phyloP scores from a whole-genome alignment of 1,140 invertebrate genomes.

The Portunus trituberculatus region DNA sequence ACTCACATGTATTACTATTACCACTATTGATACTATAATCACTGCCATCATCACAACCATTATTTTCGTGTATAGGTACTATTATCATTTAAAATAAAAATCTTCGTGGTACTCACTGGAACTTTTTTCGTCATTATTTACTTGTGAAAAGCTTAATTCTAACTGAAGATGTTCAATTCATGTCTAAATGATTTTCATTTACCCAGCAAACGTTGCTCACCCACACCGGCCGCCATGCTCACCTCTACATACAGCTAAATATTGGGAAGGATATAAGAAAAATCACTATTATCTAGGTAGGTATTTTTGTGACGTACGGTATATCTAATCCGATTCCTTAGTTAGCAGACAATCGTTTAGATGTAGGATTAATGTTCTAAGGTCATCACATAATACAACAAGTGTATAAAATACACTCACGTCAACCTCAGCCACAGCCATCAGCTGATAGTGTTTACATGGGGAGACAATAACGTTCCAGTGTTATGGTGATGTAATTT shows the following conservation, averaged over 20 bases:
- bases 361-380: neutral
- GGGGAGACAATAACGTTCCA: conserved; percentile 35
- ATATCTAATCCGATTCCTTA: neutral
- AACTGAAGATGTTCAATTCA: neutral
- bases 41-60: too few relatives aligned
- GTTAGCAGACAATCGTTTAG: neutral
- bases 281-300: neutral
- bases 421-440: neutral
- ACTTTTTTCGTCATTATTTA: too few relatives aligned
- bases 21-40: too few relatives aligned
- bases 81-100: too few relatives aligned
- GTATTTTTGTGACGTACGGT: neutral
- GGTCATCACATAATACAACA: neutral
- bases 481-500: neutral
- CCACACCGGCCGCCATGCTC: conserved; percentile 4
- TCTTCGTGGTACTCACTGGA: too few relatives aligned
- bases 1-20: too few relatives aligned
- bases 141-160: too few relatives aligned
- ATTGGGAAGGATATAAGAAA: too few relatives aligned
- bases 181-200: neutral
- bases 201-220: neutral
- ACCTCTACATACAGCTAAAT: neutral
- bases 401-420: conserved; percentile 3
- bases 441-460: conserved; percentile 54
- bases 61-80: too few relatives aligned